These are phyloP conservation scores for Perithous albicinctus DNA, from an alignment of 2,888 invertebrate genomes.

Conservation along the genomic window DNA sequence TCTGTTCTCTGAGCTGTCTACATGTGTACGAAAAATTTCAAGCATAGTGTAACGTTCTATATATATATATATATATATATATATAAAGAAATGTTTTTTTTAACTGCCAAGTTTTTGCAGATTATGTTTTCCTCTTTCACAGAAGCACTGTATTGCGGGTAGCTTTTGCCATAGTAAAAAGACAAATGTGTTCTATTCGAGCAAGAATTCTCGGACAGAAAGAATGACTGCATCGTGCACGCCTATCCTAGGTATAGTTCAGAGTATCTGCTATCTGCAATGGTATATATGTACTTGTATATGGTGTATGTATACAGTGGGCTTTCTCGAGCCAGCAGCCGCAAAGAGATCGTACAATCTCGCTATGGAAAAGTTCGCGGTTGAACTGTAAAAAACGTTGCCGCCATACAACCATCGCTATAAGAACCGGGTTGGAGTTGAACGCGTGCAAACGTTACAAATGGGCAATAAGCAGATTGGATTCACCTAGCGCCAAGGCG, in stretches of 20 bases:
- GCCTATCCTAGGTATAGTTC: constrained; percentile 57
- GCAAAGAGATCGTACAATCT: constrained; percentile 69
- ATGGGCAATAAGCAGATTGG: constrained; percentile 80
- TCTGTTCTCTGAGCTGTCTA: not conserved
- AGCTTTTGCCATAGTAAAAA: constrained; percentile 3
- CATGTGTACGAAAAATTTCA: not conserved
- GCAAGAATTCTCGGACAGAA: constrained; percentile 62
- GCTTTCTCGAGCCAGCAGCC: constrained; percentile 64
- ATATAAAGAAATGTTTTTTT: too few relatives aligned
- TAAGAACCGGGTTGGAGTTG: constrained; percentile 39
- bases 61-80: too few relatives aligned
- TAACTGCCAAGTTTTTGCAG: not conserved
- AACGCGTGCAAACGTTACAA: constrained; percentile 73
- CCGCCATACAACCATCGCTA: constrained; percentile 38
- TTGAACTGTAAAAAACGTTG: constrained; percentile 62
- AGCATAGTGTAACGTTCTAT: not conserved
- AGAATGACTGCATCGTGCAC: constrained; percentile 64
- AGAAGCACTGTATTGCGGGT: not conserved
- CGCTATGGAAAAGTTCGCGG: constrained; percentile 71
- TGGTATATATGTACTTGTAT: constrained; percentile 41
- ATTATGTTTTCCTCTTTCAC: constrained; percentile 17
- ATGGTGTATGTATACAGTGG: constrained; percentile 45
- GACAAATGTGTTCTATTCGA: constrained; percentile 65
- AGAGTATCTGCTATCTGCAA: constrained; percentile 48
- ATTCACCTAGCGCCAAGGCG: constrained; percentile 73